Evolutionary conservation across 2,113 vertebrate genomes (phyloP).

Genomic region (Seriola quinqueradiata): DNA sequence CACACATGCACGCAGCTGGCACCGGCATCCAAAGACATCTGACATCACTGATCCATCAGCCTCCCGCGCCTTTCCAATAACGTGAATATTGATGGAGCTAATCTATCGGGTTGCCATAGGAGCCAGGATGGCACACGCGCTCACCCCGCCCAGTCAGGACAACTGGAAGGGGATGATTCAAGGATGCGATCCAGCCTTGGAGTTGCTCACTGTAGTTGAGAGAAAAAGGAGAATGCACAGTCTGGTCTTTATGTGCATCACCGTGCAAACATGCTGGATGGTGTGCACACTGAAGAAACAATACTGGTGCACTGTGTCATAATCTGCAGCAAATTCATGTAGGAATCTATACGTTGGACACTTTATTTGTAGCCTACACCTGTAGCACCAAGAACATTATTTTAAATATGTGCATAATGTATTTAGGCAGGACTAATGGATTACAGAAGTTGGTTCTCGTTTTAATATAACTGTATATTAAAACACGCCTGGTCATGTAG

Average conservation of each 20-base stretch:
- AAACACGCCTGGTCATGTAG: neutral
- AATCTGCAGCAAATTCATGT: neutral
- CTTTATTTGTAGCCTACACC: neutral
- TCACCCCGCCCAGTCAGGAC: conserved; percentile 88
- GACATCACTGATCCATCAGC: conserved; percentile 88
- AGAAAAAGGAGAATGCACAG: neutral
- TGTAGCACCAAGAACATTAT: neutral
- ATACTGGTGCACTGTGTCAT: neutral
- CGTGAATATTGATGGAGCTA: conserved; percentile 89
- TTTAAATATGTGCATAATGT: neutral
- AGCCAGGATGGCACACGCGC: conserved; percentile 87
- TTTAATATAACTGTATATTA: neutral
- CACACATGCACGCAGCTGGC: conserved; percentile 60
- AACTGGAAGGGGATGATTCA: conserved; percentile 76
- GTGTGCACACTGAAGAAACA: neutral
- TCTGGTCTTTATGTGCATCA: neutral
- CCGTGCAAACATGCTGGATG: neutral
- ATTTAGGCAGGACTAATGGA: neutral
- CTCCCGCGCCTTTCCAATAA: conserved; percentile 84
- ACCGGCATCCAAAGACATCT: conserved; percentile 76
- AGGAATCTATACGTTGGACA: neutral
- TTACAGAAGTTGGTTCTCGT: neutral
- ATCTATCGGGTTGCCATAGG: conserved; percentile 92
- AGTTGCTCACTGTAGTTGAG: conserved; percentile 44
- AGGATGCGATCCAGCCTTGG: conserved; percentile 38